Conservation (phyloP, 2,797 vertebrate species). For the Acestrorhynchus altus region DNA sequence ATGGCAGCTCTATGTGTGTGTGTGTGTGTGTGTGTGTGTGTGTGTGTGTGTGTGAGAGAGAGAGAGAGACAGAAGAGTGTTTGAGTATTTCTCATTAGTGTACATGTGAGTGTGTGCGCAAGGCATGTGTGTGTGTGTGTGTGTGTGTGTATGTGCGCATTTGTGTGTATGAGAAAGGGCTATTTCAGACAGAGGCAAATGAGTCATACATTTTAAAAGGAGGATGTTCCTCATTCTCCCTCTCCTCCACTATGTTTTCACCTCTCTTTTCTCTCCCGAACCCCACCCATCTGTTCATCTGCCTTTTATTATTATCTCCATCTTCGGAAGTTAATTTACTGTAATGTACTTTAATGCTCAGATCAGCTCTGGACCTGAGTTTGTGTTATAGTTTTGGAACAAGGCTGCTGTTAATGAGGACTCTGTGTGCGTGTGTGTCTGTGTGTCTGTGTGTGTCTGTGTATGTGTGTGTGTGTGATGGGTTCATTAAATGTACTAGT, state of each 20-base stretch:
- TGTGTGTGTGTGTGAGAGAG: constrained; percentile 5
- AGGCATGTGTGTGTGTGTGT: neutral
- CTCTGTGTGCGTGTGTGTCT: neutral
- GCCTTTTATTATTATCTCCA: neutral
- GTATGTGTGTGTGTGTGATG: constrained; percentile 2
- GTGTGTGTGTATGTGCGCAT: neutral
- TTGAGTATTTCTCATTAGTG: too few relatives aligned
- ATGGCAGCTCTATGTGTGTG: neutral
- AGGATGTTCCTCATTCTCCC: constrained; percentile 32
- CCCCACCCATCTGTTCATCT: neutral
- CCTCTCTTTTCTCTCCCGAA: constrained; percentile 16
- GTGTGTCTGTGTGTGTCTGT: neutral
- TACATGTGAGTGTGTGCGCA: too few relatives aligned
- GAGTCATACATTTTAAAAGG: constrained; percentile 50
- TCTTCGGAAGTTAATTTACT: neutral
- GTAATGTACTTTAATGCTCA: neutral
- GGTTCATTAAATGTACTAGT: constrained; percentile 35
- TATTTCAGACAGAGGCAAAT: constrained; percentile 49
- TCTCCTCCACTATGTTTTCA: constrained; percentile 31
- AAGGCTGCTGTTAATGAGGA: constrained; percentile 1
- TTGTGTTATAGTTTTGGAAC: neutral
- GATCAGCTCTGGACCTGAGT: neutral
- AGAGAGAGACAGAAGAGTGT: too few relatives aligned
- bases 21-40: too few relatives aligned
- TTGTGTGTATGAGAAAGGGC: neutral